Percentiles rank a stretch among this genome's conserved stretches.
Evolutionary conservation across 2,888 invertebrate genomes (phyloP).

Genomic region (Polyommatus iphigenia): DNA sequence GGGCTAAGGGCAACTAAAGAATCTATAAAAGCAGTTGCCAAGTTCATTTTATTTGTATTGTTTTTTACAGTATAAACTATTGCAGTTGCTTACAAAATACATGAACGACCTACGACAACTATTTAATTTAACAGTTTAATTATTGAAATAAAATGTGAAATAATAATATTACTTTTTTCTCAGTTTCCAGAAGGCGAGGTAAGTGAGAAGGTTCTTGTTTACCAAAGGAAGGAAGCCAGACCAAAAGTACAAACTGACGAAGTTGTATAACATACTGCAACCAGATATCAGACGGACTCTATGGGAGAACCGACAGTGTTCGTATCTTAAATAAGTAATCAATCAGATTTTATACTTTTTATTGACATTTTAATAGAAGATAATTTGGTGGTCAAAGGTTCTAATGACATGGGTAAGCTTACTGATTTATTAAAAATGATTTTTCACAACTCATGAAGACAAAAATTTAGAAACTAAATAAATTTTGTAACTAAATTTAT

Average conservation of each 20-base stretch:
- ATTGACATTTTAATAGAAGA: not conserved
- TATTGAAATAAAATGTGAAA: not conserved
- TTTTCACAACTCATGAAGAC: not conserved
- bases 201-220: conserved; percentile 64
- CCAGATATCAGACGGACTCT: conserved; percentile 31
- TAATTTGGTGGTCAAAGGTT: not conserved
- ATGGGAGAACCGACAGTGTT: conserved; percentile 36
- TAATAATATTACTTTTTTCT: conserved; percentile 33
- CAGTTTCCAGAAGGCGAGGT: conserved; percentile 73
- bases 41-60: no score
- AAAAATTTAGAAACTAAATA: not conserved
- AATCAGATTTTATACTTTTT: conserved; percentile 22
- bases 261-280: conserved; percentile 46
- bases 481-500: not conserved
- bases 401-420: not conserved
- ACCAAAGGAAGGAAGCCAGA: conserved; percentile 51
- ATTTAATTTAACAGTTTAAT: no score
- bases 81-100: no score
- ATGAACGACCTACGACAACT: no score
- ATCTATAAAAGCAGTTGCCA: no score
- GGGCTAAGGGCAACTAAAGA: no score
- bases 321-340: conserved; percentile 32
- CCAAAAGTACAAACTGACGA: conserved; percentile 50
- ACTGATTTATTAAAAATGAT: not conserved
- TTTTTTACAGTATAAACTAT: no score